Conservation (phyloP, 2,113 vertebrate species). For the Ophthalmolycus amberensis region DNA sequence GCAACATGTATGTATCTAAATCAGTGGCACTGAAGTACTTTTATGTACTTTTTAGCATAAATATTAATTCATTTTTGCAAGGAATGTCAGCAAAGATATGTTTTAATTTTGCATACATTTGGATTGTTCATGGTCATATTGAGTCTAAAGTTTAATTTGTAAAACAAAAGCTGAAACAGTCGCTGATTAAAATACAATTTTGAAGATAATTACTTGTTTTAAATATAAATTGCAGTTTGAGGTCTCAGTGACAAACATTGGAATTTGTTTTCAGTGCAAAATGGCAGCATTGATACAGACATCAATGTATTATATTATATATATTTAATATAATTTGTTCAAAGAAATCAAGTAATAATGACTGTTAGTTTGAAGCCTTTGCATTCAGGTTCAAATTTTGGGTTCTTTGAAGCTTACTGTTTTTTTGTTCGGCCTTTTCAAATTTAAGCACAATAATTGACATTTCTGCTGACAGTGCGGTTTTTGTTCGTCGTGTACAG, state of each 20-base stretch:
- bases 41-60: neutral
- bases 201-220: neutral
- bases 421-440: neutral
- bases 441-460: neutral
- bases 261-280: too few relatives aligned
- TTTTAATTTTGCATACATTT: neutral
- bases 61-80: neutral
- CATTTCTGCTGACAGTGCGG: neutral
- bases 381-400: neutral
- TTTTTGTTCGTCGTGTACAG: constrained; percentile 71
- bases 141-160: neutral
- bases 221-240: too few relatives aligned
- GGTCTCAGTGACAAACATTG: too few relatives aligned
- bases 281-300: too few relatives aligned
- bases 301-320: too few relatives aligned
- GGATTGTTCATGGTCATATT: neutral
- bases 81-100: neutral
- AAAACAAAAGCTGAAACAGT: neutral
- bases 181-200: neutral
- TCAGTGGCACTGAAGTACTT: too few relatives aligned
- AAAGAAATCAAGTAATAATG: neutral
- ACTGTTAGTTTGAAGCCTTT: neutral
- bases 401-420: neutral
- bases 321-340: neutral
- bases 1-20: too few relatives aligned